Evolutionary conservation across 2,888 invertebrate species (phyloP).

Genomic region (Troides oblongomaculatus): DNA sequence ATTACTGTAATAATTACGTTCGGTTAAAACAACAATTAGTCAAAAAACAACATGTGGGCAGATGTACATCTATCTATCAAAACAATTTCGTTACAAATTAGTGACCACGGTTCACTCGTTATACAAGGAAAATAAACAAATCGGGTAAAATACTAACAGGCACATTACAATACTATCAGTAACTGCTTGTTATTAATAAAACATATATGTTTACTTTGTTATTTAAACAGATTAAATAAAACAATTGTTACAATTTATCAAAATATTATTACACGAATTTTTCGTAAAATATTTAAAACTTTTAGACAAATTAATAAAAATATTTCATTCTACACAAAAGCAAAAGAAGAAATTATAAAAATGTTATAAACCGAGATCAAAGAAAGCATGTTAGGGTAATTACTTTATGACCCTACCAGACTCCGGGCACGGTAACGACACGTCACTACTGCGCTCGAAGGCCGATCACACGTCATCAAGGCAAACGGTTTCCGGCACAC

Average conservation of each 20-base stretch:
- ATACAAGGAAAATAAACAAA: conserved; percentile 12
- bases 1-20: too few relatives aligned
- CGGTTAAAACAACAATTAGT: too few relatives aligned
- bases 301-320: not conserved
- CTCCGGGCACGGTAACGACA: conserved; percentile 47
- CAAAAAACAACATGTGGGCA: not conserved
- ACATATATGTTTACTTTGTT: not conserved
- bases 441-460: conserved; percentile 40
- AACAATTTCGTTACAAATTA: not conserved
- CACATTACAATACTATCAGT: not conserved
- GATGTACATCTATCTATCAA: not conserved
- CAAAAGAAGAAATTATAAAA: not conserved
- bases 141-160: conserved; percentile 1
- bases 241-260: not conserved
- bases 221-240: not conserved
- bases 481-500: conserved; percentile 54
- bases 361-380: conserved; percentile 19
- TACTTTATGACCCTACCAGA: conserved; percentile 41
- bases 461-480: conserved; percentile 51
- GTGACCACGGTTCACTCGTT: not conserved
- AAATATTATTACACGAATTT: not conserved
- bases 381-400: conserved; percentile 27
- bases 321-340: not conserved
- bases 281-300: not conserved
- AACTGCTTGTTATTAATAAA: not conserved